These are phyloP conservation scores for Aplodontia rufa DNA, from an alignment of 2,113 vertebrate species.

Conservation along the genomic window DNA sequence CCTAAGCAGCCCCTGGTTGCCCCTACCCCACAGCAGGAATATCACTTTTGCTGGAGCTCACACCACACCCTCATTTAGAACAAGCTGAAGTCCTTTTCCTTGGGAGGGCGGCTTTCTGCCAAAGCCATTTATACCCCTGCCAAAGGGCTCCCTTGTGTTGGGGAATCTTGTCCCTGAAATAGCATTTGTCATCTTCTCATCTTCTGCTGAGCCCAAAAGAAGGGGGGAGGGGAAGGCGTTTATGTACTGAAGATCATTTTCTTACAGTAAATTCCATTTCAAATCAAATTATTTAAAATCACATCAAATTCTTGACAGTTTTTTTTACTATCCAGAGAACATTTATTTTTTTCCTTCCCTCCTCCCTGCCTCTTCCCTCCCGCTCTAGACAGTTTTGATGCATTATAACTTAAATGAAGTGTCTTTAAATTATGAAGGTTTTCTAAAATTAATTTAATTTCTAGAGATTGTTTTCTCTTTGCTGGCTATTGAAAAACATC, in stretches of 20 bases:
- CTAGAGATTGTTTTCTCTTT: constrained; percentile 12
- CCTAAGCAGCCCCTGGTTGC: background rate
- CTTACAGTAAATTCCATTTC: constrained; percentile 30
- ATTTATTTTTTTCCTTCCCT: too few species aligned
- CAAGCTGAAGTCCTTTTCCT: background rate
- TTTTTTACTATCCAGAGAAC: too few species aligned
- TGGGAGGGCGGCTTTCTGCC: constrained; percentile 1
- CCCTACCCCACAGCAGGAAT: background rate
- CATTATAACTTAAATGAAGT: background rate
- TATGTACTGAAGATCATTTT: constrained; percentile 46
- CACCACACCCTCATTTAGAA: constrained; percentile 20
- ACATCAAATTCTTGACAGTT: background rate
- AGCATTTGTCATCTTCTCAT: constrained; percentile 40
- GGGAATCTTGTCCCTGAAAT: constrained; percentile 41
- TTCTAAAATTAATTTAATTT: background rate
- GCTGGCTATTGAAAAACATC: background rate
- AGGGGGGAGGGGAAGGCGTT: fast-evolving
- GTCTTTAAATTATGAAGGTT: background rate
- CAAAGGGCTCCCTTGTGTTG: constrained; percentile 50
- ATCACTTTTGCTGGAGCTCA: background rate
- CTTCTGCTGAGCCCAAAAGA: background rate
- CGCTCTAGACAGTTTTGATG: background rate
- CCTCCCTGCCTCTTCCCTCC: too few species aligned
- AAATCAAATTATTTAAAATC: constrained; percentile 54
- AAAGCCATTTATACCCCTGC: constrained; percentile 12